Conservation (phyloP, 2,888 invertebrate genomes). For the Amphipoea lucens region DNA sequence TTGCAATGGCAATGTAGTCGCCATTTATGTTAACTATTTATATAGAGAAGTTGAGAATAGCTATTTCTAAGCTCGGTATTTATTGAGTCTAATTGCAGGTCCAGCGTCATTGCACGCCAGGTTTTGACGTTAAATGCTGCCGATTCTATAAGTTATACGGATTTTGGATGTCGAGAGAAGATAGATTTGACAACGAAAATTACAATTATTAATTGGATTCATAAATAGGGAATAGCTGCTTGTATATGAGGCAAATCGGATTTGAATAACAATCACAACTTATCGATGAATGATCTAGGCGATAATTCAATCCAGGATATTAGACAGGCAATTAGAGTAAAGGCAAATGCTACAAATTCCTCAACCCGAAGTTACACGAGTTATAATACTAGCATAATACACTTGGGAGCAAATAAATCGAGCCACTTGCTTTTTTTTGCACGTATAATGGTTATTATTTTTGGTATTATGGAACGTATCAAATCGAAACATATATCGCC, state of each 20-base stretch:
- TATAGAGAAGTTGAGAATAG: constrained; percentile 41
- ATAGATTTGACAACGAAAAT: constrained; percentile 42
- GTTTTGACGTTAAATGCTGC: constrained; percentile 34
- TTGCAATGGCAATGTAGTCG: constrained; percentile 52
- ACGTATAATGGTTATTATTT: too few relatives aligned
- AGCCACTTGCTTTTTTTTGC: too few relatives aligned
- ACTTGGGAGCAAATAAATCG: too few relatives aligned
- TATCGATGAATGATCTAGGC: constrained; percentile 25
- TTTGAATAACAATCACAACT: constrained; percentile 41
- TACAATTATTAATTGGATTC: constrained; percentile 30
- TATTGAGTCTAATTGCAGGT: constrained; percentile 51
- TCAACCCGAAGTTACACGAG: background rate
- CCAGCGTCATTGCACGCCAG: constrained; percentile 23
- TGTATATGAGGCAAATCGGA: constrained; percentile 23
- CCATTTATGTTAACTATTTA: constrained; percentile 49
- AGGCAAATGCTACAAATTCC: background rate
- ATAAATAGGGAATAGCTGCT: constrained; percentile 25
- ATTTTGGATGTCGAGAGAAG: constrained; percentile 27
- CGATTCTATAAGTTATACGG: constrained; percentile 23
- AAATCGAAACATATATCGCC: too few relatives aligned
- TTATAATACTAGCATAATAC: constrained; percentile 1
- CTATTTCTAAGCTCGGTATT: constrained; percentile 40
- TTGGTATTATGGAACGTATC: too few relatives aligned
- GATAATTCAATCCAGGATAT: constrained; percentile 18
- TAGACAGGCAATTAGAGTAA: background rate